Percentiles rank a stretch among this genome's conserved stretches.
Conservation (phyloP, 2,888 invertebrate species). For the Chaetogeoica ovagalla region DNA sequence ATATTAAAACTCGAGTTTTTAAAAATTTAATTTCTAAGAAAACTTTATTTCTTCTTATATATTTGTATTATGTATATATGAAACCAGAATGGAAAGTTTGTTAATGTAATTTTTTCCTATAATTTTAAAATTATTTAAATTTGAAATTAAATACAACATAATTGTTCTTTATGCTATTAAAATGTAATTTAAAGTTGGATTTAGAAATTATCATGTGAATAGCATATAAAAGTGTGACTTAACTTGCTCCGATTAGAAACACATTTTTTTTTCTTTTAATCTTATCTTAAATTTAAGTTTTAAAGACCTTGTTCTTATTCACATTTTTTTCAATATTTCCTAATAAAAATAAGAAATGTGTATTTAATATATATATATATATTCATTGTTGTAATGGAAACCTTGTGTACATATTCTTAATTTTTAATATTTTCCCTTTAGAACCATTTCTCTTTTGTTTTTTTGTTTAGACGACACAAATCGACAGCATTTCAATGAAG, state of each 20-base stretch:
- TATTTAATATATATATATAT: neutral
- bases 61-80: no score
- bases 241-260: neutral
- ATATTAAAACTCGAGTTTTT: no score
- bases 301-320: neutral
- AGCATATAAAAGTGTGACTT: neutral
- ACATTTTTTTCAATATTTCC: neutral
- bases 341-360: neutral
- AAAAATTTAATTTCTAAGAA: no score
- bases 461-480: slow-evolving; percentile 48
- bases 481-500: slow-evolving; percentile 49
- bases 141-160: no score
- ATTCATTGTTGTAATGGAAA: slow-evolving; percentile 26
- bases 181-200: neutral
- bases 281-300: neutral
- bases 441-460: slow-evolving; percentile 50
- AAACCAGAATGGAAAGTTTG: no score
- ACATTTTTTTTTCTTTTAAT: slow-evolving; percentile 6
- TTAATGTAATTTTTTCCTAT: no score
- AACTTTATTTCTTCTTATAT: no score
- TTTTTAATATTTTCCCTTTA: slow-evolving; percentile 40
- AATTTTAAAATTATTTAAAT: no score
- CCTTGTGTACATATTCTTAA: slow-evolving; percentile 48
- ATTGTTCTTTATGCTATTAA: neutral
- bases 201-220: neutral